Conservation (phyloP, 2,113 vertebrate species). For the Solenodon paradoxus region DNA sequence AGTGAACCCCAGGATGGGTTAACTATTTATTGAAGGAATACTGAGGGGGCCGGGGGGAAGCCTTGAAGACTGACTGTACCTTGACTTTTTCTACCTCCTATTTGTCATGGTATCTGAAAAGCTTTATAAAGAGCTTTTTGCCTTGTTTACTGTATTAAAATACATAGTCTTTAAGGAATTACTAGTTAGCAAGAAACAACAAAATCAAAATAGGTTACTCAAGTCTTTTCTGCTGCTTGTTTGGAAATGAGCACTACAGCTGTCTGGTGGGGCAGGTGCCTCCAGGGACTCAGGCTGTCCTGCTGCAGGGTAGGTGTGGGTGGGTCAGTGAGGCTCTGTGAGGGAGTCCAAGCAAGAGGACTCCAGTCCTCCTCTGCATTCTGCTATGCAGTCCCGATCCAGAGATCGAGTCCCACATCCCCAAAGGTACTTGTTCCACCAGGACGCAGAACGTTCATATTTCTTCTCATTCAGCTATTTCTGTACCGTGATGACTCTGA, state of each 20-base stretch:
- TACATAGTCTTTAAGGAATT: constrained; percentile 29
- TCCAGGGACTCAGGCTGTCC: too few relatives aligned
- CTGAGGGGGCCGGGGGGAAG: not conserved
- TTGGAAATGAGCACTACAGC: constrained; percentile 33
- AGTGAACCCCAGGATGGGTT: not conserved
- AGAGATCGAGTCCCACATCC: constrained; percentile 1
- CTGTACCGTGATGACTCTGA: not conserved
- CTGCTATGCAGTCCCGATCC: not conserved
- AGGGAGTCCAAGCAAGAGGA: not conserved
- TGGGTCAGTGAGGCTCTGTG: not conserved
- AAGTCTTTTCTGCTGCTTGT: constrained; percentile 37
- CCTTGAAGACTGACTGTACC: constrained; percentile 6
- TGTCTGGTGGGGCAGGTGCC: constrained; percentile 1
- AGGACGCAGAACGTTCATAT: not conserved
- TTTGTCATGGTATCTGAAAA: constrained; percentile 29
- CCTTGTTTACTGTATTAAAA: constrained; percentile 28
- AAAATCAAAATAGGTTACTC: constrained; percentile 34
- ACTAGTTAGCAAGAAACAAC: constrained; percentile 46
- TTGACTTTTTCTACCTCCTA: constrained; percentile 29
- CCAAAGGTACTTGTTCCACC: not conserved
- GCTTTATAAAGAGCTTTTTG: constrained; percentile 33
- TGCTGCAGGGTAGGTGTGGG: too few relatives aligned
- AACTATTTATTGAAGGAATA: not conserved
- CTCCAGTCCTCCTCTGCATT: not conserved
- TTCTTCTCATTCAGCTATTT: constrained; percentile 36